Conservation (phyloP, 2,888 invertebrate genomes). For the Gari tellinella region DNA sequence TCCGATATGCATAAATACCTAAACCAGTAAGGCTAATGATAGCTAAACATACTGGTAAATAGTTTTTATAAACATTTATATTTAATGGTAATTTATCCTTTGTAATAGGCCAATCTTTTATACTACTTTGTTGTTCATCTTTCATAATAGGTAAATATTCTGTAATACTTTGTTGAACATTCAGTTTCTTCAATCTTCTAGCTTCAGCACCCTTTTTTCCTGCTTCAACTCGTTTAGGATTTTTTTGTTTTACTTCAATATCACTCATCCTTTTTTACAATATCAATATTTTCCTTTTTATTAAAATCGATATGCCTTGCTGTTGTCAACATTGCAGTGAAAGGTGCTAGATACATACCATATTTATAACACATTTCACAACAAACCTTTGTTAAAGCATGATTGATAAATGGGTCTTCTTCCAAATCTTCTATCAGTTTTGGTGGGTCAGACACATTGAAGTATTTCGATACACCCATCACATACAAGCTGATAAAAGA, state of each 20-base stretch:
- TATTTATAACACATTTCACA: conserved; percentile 23
- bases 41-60: conserved; percentile 25
- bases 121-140: too few relatives aligned
- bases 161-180: too few relatives aligned
- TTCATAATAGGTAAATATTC: too few relatives aligned
- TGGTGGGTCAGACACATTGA: too few relatives aligned
- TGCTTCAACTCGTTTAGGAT: conserved; percentile 34
- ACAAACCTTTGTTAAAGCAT: conserved; percentile 20
- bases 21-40: conserved; percentile 17
- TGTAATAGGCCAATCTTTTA: too few relatives aligned
- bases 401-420: too few relatives aligned
- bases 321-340: too few relatives aligned
- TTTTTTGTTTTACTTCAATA: conserved; percentile 9
- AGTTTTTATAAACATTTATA: conserved; percentile 24
- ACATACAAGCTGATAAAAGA: conserved; percentile 41
- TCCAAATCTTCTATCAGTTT: too few relatives aligned
- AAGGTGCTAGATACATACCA: too few relatives aligned
- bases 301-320: conserved; percentile 14
- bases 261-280: conserved; percentile 30
- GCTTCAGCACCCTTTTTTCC: conserved; percentile 39
- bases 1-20: conserved; percentile 28
- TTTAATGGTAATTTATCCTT: too few relatives aligned
- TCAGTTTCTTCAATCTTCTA: too few relatives aligned
- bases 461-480: too few relatives aligned
- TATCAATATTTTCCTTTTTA: conserved; percentile 22